Base-by-base conservation (phyloP, 2,797 vertebrate species). In the Macropus fuliginosus region DNA sequence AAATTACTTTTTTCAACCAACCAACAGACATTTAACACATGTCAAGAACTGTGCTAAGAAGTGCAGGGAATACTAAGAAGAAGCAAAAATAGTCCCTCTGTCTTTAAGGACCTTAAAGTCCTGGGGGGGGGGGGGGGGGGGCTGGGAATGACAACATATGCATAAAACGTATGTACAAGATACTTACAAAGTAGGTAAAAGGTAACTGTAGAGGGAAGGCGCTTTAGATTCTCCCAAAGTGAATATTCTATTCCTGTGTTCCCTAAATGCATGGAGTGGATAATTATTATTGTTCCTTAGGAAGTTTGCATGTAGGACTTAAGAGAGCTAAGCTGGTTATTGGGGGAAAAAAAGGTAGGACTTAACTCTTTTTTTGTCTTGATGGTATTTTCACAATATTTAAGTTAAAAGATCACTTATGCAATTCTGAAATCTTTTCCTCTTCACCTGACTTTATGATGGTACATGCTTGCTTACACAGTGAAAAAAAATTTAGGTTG, bases 221-320 rank as follows among this genome's bases (percentile, higher is more conserved):
- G 3, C 40, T 50, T n/a, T 74, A 95, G 92, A 96, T 92, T 96
- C 89, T 95, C 92, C 12, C 56, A 66, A 94, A 90, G 46, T 94
- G 87, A 54, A 54, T 96, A 40, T 96, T 93, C 89, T 95, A 91
- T 93, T 93, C 94, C 56, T 94, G 21, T 91, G 12, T 91, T 34
- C 89, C 54, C 93, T 95, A 81, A 95, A 93, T 93, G 92, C 55
- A 24, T 14, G 46, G 52, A 54, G 55, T 52, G 92, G 31, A 92
- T 93, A 93, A 52, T 92, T 96, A 55, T 93, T 21, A 74, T 94
- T 8, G 8, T 81, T 56, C 93, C 31, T 92, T 90, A 28, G 14
- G 55, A 92, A 62, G 31, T 92, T 56, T 95, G 18, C n/a, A 56
- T n/a, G 13, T 89, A 56, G 16, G 91, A 50, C 21, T 87, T 91